Evolutionary conservation across 2,888 invertebrate genomes (phyloP).

Genomic region (Stenodera caucasica): DNA sequence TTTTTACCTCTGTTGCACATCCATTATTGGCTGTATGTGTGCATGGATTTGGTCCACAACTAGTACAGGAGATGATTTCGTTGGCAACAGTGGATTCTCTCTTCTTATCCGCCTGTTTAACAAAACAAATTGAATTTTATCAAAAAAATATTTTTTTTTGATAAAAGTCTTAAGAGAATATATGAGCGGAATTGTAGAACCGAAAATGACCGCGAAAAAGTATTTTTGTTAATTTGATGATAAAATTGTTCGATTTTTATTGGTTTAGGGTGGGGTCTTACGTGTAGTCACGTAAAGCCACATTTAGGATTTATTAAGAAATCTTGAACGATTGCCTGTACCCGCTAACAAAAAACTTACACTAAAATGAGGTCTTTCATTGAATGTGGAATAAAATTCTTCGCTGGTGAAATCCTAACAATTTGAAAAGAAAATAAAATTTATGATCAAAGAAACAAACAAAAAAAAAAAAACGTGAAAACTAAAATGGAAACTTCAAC

Average conservation of each 20-base stretch:
- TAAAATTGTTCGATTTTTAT: too few relatives aligned
- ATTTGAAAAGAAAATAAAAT: constrained; percentile 25
- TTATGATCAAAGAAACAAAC: constrained; percentile 13
- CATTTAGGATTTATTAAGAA: constrained; percentile 1
- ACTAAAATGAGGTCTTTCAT: constrained; percentile 46
- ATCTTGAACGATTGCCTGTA: not conserved
- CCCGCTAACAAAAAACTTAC: constrained; percentile 36
- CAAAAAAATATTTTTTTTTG: too few relatives aligned
- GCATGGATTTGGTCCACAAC: constrained; percentile 80
- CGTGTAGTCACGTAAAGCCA: too few relatives aligned
- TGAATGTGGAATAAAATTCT: constrained; percentile 53
- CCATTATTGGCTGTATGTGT: constrained; percentile 87
- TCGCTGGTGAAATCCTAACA: constrained; percentile 50
- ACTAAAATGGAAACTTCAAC: too few relatives aligned
- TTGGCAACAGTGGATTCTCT: constrained; percentile 75
- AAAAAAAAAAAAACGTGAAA: not conserved
- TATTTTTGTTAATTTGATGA: too few relatives aligned
- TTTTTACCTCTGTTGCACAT: constrained; percentile 79
- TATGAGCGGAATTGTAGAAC: not conserved
- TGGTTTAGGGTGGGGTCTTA: too few relatives aligned
- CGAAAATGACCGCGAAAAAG: not conserved
- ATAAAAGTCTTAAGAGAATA: too few relatives aligned
- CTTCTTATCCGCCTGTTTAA: constrained; percentile 78
- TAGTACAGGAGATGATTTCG: constrained; percentile 82
- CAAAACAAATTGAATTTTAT: constrained; percentile 26